Evolutionary conservation across 2,113 vertebrate genomes (phyloP), one percentile per base, ranked within the genome.

Genomic region (Collichthys lucidus): DNA sequence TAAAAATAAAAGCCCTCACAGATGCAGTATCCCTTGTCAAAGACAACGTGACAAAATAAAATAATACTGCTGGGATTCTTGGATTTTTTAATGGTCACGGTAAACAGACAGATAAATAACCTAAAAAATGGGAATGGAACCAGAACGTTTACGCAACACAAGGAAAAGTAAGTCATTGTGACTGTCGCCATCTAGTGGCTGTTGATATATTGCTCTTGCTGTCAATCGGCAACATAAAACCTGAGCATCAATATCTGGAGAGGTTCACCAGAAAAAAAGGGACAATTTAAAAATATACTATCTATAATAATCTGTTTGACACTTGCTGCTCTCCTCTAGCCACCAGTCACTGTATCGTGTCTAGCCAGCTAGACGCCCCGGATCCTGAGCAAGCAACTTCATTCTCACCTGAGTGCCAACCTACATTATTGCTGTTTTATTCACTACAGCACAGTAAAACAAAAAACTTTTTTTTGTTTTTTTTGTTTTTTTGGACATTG

Each of bases 351-450:
- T 62, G 69, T 82, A 75, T 68, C n/a, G 75, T 80, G 93, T 94
- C 95, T 92, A 94, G 95, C 94, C 94, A 69, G 94, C 95, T 95
- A 92, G 94, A 94, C 91, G 79, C 69, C 80, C 46, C 17, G 4
- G 26, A 84, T 86, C 91, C 91, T 90, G 92, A 93, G 93, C 84
- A 12, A 81, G 69, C 29, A 50, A 52, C 68, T 46, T 64, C 55
- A 64, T 60, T 46, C 47, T 71, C 80, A 76, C 91, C 89, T 86
- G 91, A 92, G 92, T 24, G 8, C 66, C 68, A 86, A 73, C 56
- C 74, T 70, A 24, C 74, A 17, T 93, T 94, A 94, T 93, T 95
- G 94, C 93, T 72, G 84, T 92, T 89, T 86, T 55, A 79, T 71
- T 76, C 57, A 53, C 56, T 12, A 83, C 81, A 75, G 75, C 81